Base-by-base conservation (phyloP, 2,113 vertebrate genomes). In the Poecile atricapillus region DNA sequence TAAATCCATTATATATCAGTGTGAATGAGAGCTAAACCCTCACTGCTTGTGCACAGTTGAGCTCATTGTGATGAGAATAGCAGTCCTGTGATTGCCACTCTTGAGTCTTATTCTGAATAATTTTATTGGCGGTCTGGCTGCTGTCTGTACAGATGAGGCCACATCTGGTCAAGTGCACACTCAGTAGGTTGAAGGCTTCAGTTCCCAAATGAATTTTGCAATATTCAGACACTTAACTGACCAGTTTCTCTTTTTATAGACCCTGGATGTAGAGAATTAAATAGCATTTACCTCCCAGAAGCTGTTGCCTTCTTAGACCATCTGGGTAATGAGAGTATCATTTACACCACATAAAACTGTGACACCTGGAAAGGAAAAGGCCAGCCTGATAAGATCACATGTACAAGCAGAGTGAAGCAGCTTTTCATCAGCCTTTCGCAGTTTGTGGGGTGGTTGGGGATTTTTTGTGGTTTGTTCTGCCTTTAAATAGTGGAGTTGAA, bases 321-420 rank as follows among this genome's bases (percentile, higher is more conserved):
- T 97, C 89, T 97, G 96, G 90, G 79, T 94, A 97, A 96, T 22
- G 74, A 97, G 79, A 87, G 70, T 85, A 93, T 97, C 93, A 91
- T 95, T 97, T 97, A 80, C 87, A 93, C 91, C 73, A 94, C 82
- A 87, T 96, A 97, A 98, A 97, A 91, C 64, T 63, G 71, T 75
- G 82, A 87, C 96, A 97, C 91, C 87, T 97, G 97, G 93, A 94
- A 95, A 96, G 69, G 47, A 96, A 93, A 96, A 96, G 87, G 59
- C 75, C 82, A 82, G 62, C 56, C 81, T 97, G 95, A 97, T 96
- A 96, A 96, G 90, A 94, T 94, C 92, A 78, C 60, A 93, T 35
- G 53, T 30, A 84, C 68, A 85, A 93, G 62, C 39, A 92, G 64
- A 50, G 83, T 52, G 82, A 93, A 58, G 49, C 21, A 65, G 33